Evolutionary conservation across 1,140 invertebrate genomes (phyloP), one percentile per base, ranked within the genome.

Genomic region (Asbolus verrucosus): DNA sequence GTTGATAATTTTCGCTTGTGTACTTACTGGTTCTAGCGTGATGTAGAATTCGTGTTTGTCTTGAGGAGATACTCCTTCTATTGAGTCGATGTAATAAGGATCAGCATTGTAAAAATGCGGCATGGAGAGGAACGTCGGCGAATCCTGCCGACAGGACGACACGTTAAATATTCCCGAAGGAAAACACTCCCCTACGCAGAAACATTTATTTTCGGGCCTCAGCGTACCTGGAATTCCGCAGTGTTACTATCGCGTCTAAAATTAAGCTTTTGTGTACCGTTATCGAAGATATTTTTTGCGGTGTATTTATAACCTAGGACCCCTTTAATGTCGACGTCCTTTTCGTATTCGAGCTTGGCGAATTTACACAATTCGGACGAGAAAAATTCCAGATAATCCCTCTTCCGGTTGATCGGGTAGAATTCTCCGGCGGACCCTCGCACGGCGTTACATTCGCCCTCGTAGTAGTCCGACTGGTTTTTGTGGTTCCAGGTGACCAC

Each of bases 71-170:
- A 87, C 70, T 0, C 86, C 85, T 0, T 83, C 80, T 0, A 91
- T 83, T 65, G 82, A 80, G 41, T 83, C 70, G 9, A 81, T 69
- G 67, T 88, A 87, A 72, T 81, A 81, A 0, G 85, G 82, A 80
- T 93, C 91, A 9, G 89, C 89, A 38, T 87, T 80, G 71, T 89
- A 87, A 83, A 94, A 94, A 82, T 95, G 93, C 0, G 93, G 93
- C 71, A 89, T 87, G 11, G 92, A 91, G 6, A 93, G 81, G 75
- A 89, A 92, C 6, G 89, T 87, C 0, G 93, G 93, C 8, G 91
- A 87, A 15, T 87, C 87, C 73, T 82, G 84, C 67, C 87, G 85
- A 67, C 90, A 90, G 24, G 76, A 63, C 3, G 87, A 87, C 59
- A 90, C 85, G 69, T 87, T 87, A 1, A 82, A 81, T 2, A 88